A percentile compares a stretch with the other conserved stretches of the same genome.
These are phyloP conservation scores for Sprattus sprattus DNA, from an alignment of 2,113 vertebrate species.

Conservation along the genomic window DNA sequence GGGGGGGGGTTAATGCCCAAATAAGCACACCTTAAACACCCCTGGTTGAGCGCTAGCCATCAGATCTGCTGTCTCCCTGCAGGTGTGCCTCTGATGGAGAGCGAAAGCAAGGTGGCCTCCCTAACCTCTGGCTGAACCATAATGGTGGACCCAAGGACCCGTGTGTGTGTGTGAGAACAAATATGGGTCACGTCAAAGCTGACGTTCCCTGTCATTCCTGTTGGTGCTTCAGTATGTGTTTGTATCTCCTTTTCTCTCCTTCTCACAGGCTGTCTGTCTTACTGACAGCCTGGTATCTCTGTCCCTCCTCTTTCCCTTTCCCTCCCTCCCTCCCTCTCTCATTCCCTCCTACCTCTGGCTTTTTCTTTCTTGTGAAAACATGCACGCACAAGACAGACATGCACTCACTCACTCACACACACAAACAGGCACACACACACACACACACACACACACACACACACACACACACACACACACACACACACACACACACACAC, in stretches of 20 bases:
- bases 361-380: not conserved
- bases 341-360: not conserved
- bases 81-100: constrained; percentile 73
- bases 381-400: not conserved
- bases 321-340: not conserved
- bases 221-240: not conserved
- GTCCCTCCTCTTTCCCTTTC: constrained; percentile 29
- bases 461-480: constrained; percentile 10
- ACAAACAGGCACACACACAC: not conserved
- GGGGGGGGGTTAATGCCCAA: constrained; percentile 71
- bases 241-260: not conserved
- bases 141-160: constrained; percentile 57
- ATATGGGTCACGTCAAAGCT: constrained; percentile 13
- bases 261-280: constrained; percentile 52
- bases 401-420: constrained; percentile 17
- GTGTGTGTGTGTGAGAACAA: not conserved
- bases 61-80: constrained; percentile 65
- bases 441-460: constrained; percentile 41
- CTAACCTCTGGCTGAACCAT: constrained; percentile 65
- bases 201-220: not conserved
- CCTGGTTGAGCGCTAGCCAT: constrained; percentile 60
- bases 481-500: constrained; percentile 35
- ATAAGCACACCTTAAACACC: constrained; percentile 76
- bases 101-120: constrained; percentile 54
- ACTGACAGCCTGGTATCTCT: constrained; percentile 41